Percentiles rank a stretch among this genome's conserved stretches.
These are phyloP conservation scores for Epirrita christyi DNA, from an alignment of 2,888 invertebrate genomes.

Conservation along the genomic window DNA sequence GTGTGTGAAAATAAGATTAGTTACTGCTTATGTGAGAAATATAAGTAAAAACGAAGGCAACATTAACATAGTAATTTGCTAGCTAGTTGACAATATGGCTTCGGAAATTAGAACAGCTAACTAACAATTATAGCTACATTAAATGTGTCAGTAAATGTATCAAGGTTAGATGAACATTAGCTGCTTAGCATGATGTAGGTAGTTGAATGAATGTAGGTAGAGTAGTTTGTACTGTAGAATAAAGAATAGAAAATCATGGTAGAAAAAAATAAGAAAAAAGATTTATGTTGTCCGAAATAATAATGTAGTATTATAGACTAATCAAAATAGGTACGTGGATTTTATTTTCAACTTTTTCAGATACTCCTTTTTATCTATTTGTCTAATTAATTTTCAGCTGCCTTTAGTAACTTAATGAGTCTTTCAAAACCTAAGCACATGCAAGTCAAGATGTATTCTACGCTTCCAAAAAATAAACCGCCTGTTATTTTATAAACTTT, in stretches of 20 bases:
- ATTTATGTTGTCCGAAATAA: too few relatives aligned
- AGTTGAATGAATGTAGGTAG: background rate
- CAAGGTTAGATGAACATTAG: background rate
- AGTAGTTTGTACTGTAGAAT: background rate
- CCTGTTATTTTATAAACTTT: too few relatives aligned
- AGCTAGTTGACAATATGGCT: constrained; percentile 17
- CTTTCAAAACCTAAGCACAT: too few relatives aligned
- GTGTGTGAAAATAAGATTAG: background rate
- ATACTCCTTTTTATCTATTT: too few relatives aligned
- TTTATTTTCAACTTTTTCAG: too few relatives aligned
- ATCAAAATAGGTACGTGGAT: too few relatives aligned
- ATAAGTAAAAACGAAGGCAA: constrained; percentile 25
- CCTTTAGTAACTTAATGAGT: too few relatives aligned
- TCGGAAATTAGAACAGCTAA: constrained; percentile 21
- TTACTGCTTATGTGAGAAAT: background rate
- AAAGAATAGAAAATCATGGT: background rate
- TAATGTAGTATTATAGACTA: too few relatives aligned
- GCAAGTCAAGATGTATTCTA: too few relatives aligned
- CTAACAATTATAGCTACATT: constrained; percentile 17
- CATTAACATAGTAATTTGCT: constrained; percentile 1
- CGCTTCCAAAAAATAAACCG: too few relatives aligned
- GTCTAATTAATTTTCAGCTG: too few relatives aligned
- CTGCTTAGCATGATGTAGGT: constrained; percentile 1
- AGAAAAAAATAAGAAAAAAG: too few relatives aligned
- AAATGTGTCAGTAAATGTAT: background rate